Evolutionary conservation across 2,888 invertebrate genomes (phyloP).

Genomic region (Agonopterix alstromeriana): DNA sequence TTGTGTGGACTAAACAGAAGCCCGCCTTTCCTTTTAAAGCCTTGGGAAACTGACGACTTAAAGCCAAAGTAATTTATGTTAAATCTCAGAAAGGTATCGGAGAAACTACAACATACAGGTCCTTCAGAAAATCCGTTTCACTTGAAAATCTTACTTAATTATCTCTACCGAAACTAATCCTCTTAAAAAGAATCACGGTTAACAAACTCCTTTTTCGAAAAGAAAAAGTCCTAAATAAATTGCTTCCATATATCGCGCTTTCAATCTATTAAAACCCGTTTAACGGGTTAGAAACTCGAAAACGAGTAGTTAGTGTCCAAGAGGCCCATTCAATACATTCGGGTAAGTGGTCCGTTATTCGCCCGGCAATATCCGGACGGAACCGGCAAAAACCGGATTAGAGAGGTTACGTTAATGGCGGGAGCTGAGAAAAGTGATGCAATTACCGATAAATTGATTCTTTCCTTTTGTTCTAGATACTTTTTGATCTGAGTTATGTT

Average conservation of each 20-base stretch:
- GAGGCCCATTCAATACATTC: conserved; percentile 57
- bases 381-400: conserved; percentile 57
- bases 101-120: too few relatives aligned
- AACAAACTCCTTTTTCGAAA: conserved; percentile 5
- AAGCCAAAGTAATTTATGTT: too few relatives aligned
- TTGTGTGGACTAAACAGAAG: too few relatives aligned
- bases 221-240: conserved; percentile 26
- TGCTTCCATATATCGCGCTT: conserved; percentile 37
- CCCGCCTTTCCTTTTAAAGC: too few relatives aligned
- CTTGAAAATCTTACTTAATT: too few relatives aligned
- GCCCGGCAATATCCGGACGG: conserved; percentile 59
- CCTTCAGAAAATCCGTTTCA: too few relatives aligned
- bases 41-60: too few relatives aligned
- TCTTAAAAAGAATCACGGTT: conserved; percentile 4
- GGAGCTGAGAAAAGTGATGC: conserved; percentile 59
- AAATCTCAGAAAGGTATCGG: too few relatives aligned
- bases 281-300: conserved; percentile 53
- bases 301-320: conserved; percentile 57
- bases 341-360: conserved; percentile 60
- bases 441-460: conserved; percentile 59
- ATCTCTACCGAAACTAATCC: not conserved
- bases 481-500: conserved; percentile 18
- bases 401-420: conserved; percentile 63
- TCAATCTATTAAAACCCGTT: conserved; percentile 57
- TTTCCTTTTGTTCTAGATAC: conserved; percentile 41